Evolutionary conservation across 2,113 vertebrate species (phyloP).

Genomic region (Tapirus terrestris): DNA sequence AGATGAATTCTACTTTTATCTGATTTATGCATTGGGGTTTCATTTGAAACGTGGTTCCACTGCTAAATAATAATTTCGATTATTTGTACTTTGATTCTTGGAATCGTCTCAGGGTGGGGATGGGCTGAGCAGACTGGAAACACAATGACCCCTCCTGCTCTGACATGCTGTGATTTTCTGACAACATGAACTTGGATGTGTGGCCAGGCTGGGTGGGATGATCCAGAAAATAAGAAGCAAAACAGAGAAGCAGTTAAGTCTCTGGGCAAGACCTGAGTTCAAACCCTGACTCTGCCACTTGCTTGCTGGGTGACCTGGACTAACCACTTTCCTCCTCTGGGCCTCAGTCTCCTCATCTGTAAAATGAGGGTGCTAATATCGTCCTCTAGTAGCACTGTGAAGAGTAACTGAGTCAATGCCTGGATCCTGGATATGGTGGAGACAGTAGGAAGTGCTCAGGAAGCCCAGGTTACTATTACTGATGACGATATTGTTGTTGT

Average conservation of each 20-base stretch:
- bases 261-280: background rate
- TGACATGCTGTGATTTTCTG: background rate
- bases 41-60: background rate
- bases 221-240: background rate
- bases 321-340: background rate
- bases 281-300: background rate
- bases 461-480: background rate
- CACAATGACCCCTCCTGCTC: background rate
- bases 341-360: background rate
- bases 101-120: background rate
- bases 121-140: background rate
- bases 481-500: background rate
- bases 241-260: background rate
- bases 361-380: background rate
- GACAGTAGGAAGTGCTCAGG: background rate
- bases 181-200: background rate
- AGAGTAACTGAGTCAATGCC: background rate
- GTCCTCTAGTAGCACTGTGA: background rate
- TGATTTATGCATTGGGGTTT: background rate
- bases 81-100: background rate
- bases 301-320: background rate
- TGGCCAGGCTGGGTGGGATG: background rate
- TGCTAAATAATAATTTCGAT: background rate
- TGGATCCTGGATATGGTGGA: background rate
- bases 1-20: background rate